Evolutionary conservation across 1,140 invertebrate genomes (phyloP).

Genomic region (Adelges cooleyi): DNA sequence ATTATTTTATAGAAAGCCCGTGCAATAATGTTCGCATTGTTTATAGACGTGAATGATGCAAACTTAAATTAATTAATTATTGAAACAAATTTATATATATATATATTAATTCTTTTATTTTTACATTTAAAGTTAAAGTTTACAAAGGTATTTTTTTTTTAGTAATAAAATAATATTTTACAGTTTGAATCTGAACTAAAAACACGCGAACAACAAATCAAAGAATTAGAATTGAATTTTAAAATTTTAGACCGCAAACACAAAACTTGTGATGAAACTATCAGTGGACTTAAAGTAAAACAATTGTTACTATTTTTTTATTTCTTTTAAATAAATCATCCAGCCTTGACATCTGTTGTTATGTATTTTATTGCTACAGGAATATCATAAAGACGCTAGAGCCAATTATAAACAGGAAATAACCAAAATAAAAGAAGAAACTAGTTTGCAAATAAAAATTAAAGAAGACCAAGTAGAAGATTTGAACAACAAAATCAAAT

Average conservation of each 20-base stretch:
- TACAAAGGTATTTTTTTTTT: too few species aligned
- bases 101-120: too few species aligned
- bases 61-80: too few species aligned
- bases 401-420: conserved; percentile 11
- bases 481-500: background rate
- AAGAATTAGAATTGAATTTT: conserved; percentile 53
- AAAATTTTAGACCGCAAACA: conserved; percentile 49
- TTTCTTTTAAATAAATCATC: too few species aligned
- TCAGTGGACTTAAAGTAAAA: conserved; percentile 35
- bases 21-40: too few species aligned
- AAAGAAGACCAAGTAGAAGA: background rate
- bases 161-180: background rate
- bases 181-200: conserved; percentile 40
- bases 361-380: too few species aligned
- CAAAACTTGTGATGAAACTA: conserved; percentile 49
- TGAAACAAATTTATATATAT: too few species aligned
- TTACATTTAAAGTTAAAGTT: too few species aligned
- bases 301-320: too few species aligned
- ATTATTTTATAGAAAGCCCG: too few species aligned
- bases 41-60: too few species aligned
- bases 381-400: conserved; percentile 14
- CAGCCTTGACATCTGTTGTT: too few species aligned
- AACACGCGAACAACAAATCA: conserved; percentile 57
- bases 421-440: conserved; percentile 11
- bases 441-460: background rate